Base-by-base conservation (phyloP, 2,797 vertebrate species). In the Hapalemur alaotrensis region DNA sequence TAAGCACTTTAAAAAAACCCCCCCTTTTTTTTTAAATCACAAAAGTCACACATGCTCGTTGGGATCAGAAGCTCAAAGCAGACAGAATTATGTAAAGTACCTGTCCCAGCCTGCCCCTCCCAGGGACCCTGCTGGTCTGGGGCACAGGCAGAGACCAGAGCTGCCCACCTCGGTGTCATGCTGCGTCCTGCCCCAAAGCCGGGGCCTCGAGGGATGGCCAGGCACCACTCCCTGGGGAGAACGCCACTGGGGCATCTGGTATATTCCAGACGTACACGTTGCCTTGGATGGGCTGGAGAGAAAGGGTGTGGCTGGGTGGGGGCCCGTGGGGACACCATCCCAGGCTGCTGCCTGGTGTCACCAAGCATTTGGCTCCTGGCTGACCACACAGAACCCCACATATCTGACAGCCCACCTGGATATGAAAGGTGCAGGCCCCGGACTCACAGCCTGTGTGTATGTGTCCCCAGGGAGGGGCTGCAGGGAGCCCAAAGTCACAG, bases 91-190 rank as follows among this genome's bases (percentile, higher is more conserved):
- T 32, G 7, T 76, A 23, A 43, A 50, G 35, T 52, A 35, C 22
- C 43, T 75, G 48, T 35, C 46, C 91, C 35, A 41, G 46, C 5
- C 0, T 28, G 0, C 38, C 22, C 38, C 30, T 17, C 30, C 35
- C 2, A 9, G 54, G 57, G 32, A 28, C 3, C 25, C 30, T 20
- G 0, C 13, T 6, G 79, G 32, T 52, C 52, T 50, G 2, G 12
- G 17, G 43, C 41, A 15, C 5, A 1, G 4, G 7, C 57, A 32
- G 54, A 76, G 41, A 30, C 25, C 15, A 20, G 54, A 41, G 65
- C n/a, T 38, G 46, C n/a, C 35, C n/a, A 5, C 11, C 30, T 1
- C 0, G n/a, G 50, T 1, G 0, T 18, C 12, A 0, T n/a, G 23
- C 63, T 41, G 2, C 11, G 1, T 41, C 41, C 12, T 20, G 3